Conservation (phyloP, 2,113 vertebrate genomes). For the Melanerpes formicivorus region DNA sequence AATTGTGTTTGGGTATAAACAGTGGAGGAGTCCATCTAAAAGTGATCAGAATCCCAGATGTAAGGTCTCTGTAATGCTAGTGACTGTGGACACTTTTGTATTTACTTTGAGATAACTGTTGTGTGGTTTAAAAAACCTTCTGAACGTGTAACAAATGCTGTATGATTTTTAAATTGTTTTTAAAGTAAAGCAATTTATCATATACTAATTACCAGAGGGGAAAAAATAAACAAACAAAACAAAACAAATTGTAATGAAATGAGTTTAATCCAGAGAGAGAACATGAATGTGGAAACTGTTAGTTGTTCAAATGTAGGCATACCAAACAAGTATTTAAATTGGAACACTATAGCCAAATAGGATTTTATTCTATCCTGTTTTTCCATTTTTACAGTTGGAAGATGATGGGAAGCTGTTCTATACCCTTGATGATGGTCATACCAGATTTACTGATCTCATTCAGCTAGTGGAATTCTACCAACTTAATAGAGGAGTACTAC, state of each 20-base stretch:
- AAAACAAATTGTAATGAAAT: not conserved
- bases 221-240: not conserved
- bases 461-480: slow-evolving; percentile 98
- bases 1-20: not conserved
- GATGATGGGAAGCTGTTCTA: slow-evolving; percentile 90
- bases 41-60: not conserved
- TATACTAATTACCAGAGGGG: not conserved
- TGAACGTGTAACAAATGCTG: not conserved
- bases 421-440: slow-evolving; percentile 94
- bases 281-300: not conserved
- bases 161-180: not conserved
- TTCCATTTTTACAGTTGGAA: slow-evolving; percentile 82
- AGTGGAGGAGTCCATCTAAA: not conserved
- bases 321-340: not conserved
- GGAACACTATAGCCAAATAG: not conserved
- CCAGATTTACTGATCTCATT: slow-evolving; percentile 94
- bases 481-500: slow-evolving; percentile 92
- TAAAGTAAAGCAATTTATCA: not conserved
- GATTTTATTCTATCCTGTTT: slow-evolving; percentile 28
- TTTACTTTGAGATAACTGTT: not conserved
- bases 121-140: not conserved
- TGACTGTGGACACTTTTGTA: not conserved
- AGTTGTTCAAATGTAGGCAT: not conserved
- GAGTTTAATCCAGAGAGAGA: not conserved
- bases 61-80: not conserved